Evolutionary conservation across 2,797 vertebrate genomes (phyloP).

Genomic region (Gymnothorax javanicus): DNA sequence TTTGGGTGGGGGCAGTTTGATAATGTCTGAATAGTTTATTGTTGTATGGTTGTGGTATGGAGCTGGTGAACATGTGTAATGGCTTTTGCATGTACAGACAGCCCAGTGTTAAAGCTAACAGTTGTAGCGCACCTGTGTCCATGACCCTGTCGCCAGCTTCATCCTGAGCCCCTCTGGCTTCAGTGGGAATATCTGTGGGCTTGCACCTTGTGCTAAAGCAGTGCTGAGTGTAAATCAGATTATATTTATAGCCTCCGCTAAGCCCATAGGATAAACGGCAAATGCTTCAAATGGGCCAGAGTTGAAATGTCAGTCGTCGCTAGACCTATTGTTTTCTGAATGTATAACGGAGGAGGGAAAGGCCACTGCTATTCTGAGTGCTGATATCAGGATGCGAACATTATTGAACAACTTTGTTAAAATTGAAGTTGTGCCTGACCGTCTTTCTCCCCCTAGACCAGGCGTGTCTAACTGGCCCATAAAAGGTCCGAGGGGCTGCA

Average conservation of each 20-base stretch:
- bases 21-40: neutral
- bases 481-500: no score
- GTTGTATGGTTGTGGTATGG: neutral
- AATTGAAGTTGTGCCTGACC: no score
- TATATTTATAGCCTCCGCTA: neutral
- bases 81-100: neutral
- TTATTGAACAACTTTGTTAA: no score
- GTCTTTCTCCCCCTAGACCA: no score
- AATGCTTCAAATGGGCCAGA: neutral
- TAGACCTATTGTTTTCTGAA: neutral
- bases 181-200: neutral
- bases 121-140: conserved; percentile 20
- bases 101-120: neutral
- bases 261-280: neutral
- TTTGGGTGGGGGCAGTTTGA: conserved; percentile 29
- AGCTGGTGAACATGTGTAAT: conserved; percentile 17
- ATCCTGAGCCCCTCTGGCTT: neutral
- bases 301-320: neutral
- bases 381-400: no score
- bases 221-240: conserved; percentile 12
- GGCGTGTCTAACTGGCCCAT: no score
- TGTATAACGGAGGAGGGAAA: neutral
- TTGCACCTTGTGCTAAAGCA: neutral
- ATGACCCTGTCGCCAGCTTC: neutral
- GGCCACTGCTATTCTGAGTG: neutral